Percentiles rank a stretch among this genome's conserved stretches.
Conservation (phyloP, 2,797 vertebrate species). For the Phoeniculus purpureus region DNA sequence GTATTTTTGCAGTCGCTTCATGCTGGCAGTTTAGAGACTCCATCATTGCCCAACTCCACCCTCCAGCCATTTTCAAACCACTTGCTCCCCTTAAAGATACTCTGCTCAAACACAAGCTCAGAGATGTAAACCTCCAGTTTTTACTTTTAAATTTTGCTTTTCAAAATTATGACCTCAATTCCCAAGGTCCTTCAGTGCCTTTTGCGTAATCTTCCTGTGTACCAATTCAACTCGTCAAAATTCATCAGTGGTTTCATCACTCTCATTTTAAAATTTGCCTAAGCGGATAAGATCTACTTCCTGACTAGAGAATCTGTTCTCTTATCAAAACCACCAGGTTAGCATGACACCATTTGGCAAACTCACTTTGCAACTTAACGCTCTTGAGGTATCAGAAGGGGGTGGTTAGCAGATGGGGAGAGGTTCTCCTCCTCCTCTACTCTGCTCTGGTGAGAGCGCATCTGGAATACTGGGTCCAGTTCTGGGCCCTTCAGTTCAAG, state of each 20-base stretch:
- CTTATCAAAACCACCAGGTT: background rate
- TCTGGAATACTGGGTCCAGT: no score
- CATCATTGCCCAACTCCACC: background rate
- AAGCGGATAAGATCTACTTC: conserved; percentile 28
- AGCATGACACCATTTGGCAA: background rate
- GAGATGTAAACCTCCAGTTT: background rate
- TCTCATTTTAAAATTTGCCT: conserved; percentile 35
- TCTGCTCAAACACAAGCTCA: background rate
- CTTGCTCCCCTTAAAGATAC: background rate
- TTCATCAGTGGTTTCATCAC: background rate
- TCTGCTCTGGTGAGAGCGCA: no score
- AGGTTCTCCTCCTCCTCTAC: no score
- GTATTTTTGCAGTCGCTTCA: background rate
- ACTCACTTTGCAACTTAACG: background rate
- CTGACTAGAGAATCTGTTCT: background rate
- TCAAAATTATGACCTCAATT: background rate
- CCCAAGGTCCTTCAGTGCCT: background rate
- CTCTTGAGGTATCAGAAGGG: background rate
- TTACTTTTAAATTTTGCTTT: background rate
- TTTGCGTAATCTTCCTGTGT: background rate
- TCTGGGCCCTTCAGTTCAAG: no score
- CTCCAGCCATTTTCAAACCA: background rate
- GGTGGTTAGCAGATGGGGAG: no score
- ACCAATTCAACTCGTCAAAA: conserved; percentile 11
- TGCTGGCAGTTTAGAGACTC: background rate